Conservation (phyloP, 2,888 invertebrate genomes). For the Philhelius pedissequus region DNA sequence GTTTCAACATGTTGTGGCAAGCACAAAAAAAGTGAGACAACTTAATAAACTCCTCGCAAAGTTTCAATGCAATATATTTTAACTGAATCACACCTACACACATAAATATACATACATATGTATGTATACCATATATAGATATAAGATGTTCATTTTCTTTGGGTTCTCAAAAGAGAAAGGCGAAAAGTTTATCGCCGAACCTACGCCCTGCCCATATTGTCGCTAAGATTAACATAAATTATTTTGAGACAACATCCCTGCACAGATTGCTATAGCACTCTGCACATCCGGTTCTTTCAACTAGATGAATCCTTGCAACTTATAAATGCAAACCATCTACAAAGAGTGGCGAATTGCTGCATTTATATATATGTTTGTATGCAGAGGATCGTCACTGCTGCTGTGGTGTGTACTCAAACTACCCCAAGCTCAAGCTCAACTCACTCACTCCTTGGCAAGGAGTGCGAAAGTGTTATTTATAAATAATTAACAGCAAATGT, state of each 20-base stretch:
- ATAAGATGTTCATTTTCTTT: background rate
- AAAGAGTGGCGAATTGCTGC: background rate
- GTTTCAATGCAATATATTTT: slow-evolving; percentile 24
- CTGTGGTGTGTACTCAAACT: too few species aligned
- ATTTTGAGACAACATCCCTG: slow-evolving; percentile 59
- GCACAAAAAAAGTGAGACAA: background rate
- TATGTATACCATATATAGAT: background rate
- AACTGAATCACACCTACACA: background rate
- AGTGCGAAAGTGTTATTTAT: slow-evolving; percentile 62
- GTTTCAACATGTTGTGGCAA: slow-evolving; percentile 6
- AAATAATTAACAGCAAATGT: slow-evolving; percentile 58
- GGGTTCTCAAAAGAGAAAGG: background rate
- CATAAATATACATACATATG: too few species aligned
- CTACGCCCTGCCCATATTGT: slow-evolving; percentile 64
- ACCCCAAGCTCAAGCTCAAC: too few species aligned
- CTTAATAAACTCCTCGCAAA: slow-evolving; percentile 47
- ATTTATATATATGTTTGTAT: too few species aligned
- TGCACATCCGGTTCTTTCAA: slow-evolving; percentile 63
- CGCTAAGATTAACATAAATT: slow-evolving; percentile 67
- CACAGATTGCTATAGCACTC: slow-evolving; percentile 13
- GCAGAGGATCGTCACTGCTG: background rate
- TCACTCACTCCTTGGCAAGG: background rate
- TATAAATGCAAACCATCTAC: slow-evolving; percentile 44
- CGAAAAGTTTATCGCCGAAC: slow-evolving; percentile 61
- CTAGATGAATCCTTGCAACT: slow-evolving; percentile 49